Conservation (phyloP, 2,797 vertebrate species). For the Oreochromis grahami region DNA sequence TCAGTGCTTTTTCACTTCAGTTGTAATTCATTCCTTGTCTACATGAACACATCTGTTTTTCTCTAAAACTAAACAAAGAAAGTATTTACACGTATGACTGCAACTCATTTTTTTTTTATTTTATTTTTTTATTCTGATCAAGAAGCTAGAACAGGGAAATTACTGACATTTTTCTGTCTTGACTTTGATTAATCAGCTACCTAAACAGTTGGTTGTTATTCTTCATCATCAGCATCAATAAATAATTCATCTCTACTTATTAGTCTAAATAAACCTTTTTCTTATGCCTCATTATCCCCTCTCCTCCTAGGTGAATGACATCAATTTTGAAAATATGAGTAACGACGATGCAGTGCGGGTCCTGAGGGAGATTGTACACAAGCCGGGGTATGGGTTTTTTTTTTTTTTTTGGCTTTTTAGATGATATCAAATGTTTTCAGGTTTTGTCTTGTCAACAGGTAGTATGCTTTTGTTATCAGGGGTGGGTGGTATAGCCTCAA, state of each 20-base stretch:
- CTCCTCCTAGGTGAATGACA: constrained; percentile 84
- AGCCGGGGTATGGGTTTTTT: constrained; percentile 82
- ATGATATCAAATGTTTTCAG: not conserved
- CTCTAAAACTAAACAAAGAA: not conserved
- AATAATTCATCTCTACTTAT: not conserved
- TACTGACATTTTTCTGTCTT: not conserved
- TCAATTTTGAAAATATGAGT: constrained; percentile 95
- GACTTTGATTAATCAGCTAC: not conserved
- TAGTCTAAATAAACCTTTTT: not conserved
- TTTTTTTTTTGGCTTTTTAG: no score
- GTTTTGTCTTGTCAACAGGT: not conserved
- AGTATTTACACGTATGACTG: not conserved
- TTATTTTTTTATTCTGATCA: not conserved
- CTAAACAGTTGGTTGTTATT: not conserved
- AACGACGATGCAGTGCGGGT: constrained; percentile 91
- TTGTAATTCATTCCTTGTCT: not conserved
- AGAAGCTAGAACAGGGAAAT: not conserved
- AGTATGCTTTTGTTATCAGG: not conserved
- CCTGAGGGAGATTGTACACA: constrained; percentile 90
- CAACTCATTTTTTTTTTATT: not conserved
- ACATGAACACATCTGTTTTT: not conserved
- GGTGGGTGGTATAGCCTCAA: not conserved
- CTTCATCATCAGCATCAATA: not conserved
- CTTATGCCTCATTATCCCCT: not conserved
- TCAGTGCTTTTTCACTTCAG: not conserved